Conservation (phyloP, 1,140 invertebrate species). For the Charaxes varanes region DNA sequence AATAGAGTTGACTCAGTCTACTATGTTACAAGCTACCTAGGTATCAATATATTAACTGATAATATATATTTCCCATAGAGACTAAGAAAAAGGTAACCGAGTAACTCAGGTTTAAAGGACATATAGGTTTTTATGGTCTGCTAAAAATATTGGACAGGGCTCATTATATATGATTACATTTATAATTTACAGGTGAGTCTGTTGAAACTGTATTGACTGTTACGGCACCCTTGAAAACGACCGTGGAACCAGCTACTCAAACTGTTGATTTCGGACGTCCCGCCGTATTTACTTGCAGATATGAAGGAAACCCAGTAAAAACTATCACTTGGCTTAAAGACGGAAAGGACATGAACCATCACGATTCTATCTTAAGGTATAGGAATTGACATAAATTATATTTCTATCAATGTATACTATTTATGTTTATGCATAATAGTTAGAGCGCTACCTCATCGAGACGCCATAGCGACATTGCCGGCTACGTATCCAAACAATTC, state of each 20-base stretch:
- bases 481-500: no score
- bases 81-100: no score
- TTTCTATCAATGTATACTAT: not conserved
- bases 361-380: slow-evolving; percentile 82
- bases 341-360: slow-evolving; percentile 86
- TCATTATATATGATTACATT: not conserved
- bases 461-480: no score
- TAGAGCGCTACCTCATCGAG: no score
- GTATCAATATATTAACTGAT: no score
- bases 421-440: no score
- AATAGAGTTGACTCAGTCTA: no score
- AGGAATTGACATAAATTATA: not conserved
- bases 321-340: slow-evolving; percentile 95
- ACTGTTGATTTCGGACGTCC: slow-evolving; percentile 94
- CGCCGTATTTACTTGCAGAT: slow-evolving; percentile 91
- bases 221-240: slow-evolving; percentile 89
- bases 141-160: not conserved
- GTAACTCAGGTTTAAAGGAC: no score
- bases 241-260: slow-evolving; percentile 92
- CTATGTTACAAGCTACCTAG: no score
- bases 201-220: slow-evolving; percentile 94
- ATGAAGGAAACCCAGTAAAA: slow-evolving; percentile 92
- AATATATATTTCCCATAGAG: no score
- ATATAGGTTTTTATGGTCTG: no score
- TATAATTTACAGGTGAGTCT: slow-evolving; percentile 79